Percentiles rank a stretch among this genome's conserved stretches.
Conservation (phyloP, 1,140 invertebrate species). For the Macrocentrus cingulum region DNA sequence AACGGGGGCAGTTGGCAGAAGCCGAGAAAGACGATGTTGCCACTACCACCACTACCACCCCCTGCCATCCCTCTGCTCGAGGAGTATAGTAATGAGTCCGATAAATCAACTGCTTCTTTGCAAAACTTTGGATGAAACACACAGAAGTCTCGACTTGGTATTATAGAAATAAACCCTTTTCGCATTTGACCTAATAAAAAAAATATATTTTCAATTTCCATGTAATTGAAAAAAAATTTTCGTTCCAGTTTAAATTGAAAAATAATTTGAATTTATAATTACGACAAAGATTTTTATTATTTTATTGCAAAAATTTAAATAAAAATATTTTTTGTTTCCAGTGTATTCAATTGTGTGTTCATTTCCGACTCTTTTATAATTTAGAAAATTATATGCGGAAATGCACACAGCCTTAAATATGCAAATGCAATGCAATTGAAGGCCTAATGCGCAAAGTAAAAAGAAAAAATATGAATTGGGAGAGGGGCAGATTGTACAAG, state of each 20-base stretch:
- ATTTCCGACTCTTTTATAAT: too few species aligned
- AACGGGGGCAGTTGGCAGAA: conserved; percentile 17
- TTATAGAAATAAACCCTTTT: conserved; percentile 36
- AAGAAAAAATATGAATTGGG: conserved; percentile 18
- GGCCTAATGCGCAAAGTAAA: background rate
- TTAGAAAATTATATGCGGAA: too few species aligned
- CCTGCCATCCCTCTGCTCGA: conserved; percentile 16
- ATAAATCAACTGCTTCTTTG: conserved; percentile 58
- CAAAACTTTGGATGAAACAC: conserved; percentile 55
- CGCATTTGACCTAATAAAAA: background rate
- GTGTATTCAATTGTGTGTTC: too few species aligned
- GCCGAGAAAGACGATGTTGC: conserved; percentile 35
- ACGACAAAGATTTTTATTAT: too few species aligned
- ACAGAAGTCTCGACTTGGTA: conserved; percentile 18
- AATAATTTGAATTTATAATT: too few species aligned
- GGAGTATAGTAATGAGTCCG: conserved; percentile 58
- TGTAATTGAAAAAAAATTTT: too few species aligned
- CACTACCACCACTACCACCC: conserved; percentile 34
- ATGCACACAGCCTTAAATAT: too few species aligned
- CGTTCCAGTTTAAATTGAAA: too few species aligned
- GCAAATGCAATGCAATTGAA: too few species aligned
- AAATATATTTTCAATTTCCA: too few species aligned
- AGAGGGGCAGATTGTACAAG: background rate
- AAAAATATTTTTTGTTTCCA: too few species aligned
- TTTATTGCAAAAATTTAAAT: too few species aligned